Evolutionary conservation across 1,140 invertebrate species (phyloP), one percentile per base, ranked within the genome.

Genomic region (Nasonia giraulti): DNA sequence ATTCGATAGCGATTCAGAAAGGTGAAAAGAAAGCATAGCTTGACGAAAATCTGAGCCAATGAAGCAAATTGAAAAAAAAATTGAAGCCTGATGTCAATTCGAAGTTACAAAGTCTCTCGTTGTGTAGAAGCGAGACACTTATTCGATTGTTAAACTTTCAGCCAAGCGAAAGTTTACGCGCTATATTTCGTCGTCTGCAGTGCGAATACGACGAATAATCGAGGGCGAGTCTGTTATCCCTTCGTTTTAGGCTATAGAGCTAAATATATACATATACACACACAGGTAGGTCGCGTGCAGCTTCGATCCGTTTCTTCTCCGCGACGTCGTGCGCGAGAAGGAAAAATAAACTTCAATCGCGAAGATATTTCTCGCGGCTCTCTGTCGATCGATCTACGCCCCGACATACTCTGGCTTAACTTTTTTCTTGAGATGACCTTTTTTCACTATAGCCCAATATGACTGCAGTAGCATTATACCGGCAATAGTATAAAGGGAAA

Each of bases 261-360:
- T 75, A 78, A 50, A 47, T 55, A 78, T 55, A 78, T 12, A 62
- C 23, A 31, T 3, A 27, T 1, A 27, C 27, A 27, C 17, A 62
- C 17, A 62, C 14, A 20, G 4, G 1, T 62, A 20, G 12, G 17
- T 20, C 27, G 27, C 40, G 75, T 23, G 17, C 44, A 27, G 75
- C 75, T 55, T 77, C 75, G 75, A 47, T 77, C 23, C 44, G 75
- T 77, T 3, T 77, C 75, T 77, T 77, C 20, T 44, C 47, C 75
- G 20, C 20, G 31, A 55, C 31, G 33, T 40, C 14, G 44, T 44
- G 33, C 33, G 33, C 5, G 33, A 44, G 33, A 37, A 44, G 12
- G 73, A 10, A 40, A 40, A 75, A 75, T 27, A 75, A 75, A 44
- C 20, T 44, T 44, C 40, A 44, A 44, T 44, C 47, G 14, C 47